Evolutionary conservation across 2,113 vertebrate species (phyloP).

Genomic region (Xiphophorus maculatus): DNA sequence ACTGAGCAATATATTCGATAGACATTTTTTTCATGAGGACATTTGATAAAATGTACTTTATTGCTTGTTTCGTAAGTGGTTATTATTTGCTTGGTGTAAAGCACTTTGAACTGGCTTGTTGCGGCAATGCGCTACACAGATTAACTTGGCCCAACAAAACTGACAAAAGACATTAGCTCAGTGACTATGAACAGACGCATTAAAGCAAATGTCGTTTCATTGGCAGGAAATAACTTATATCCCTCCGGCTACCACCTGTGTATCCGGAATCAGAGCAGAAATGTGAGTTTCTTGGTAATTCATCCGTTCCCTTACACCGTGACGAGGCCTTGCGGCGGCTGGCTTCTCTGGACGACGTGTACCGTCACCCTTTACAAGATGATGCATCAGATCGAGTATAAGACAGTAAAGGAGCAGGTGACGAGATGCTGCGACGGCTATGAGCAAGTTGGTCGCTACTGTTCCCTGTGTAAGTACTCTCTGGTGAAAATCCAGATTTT

Average conservation of each 20-base stretch:
- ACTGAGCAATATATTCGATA: too few relatives aligned
- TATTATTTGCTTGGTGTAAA: too few relatives aligned
- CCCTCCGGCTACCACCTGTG: slow-evolving; percentile 86
- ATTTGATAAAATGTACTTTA: too few relatives aligned
- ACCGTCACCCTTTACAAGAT: slow-evolving; percentile 75
- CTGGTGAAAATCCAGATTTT: not conserved
- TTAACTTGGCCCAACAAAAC: not conserved
- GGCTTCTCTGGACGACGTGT: slow-evolving; percentile 86
- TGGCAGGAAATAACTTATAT: slow-evolving; percentile 82
- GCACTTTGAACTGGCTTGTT: too few relatives aligned
- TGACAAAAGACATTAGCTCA: not conserved
- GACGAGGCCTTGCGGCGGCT: slow-evolving; percentile 80
- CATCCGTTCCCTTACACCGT: slow-evolving; percentile 72
- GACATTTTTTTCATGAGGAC: too few relatives aligned
- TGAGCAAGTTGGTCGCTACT: slow-evolving; percentile 87
- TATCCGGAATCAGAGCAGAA: slow-evolving; percentile 70
- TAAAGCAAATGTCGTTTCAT: not conserved
- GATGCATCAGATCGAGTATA: slow-evolving; percentile 56
- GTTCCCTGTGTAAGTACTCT: slow-evolving; percentile 82
- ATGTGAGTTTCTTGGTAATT: slow-evolving; percentile 67
- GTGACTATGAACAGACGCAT: not conserved
- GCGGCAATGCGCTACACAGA: too few relatives aligned
- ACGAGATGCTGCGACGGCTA: slow-evolving; percentile 86
- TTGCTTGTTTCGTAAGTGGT: too few relatives aligned
- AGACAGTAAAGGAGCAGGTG: slow-evolving; percentile 70